Evolutionary conservation across 2,797 vertebrate genomes (phyloP).

Genomic region (Protosalanx chinensis): DNA sequence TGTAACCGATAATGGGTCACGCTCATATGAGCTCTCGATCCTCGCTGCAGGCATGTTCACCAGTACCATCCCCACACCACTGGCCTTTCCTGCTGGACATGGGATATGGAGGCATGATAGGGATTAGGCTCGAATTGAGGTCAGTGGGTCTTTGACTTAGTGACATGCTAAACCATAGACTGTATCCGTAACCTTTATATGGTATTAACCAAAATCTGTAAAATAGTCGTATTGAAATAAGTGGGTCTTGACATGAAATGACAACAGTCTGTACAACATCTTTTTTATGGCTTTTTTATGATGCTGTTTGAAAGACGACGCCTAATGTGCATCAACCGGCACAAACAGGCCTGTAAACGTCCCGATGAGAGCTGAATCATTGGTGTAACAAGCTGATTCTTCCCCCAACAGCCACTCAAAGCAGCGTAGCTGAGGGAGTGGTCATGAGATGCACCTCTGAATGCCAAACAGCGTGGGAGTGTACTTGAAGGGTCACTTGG

Average conservation of each 20-base stretch:
- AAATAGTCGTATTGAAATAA: not conserved
- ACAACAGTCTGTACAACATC: no score
- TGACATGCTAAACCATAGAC: constrained; percentile 46
- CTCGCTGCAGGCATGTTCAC: not conserved
- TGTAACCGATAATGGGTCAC: constrained; percentile 51
- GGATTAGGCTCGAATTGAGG: constrained; percentile 40
- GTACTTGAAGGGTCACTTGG: constrained; percentile 37
- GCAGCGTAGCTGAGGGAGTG: constrained; percentile 23
- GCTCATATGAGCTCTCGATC: constrained; percentile 28
- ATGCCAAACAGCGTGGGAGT: constrained; percentile 50
- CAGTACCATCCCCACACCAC: not conserved
- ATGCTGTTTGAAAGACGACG: not conserved
- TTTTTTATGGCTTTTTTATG: no score
- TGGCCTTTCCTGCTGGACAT: not conserved
- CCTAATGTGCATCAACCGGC: not conserved
- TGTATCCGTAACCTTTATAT: constrained; percentile 16
- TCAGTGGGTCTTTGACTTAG: constrained; percentile 47
- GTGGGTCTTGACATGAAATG: not conserved
- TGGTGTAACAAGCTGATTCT: constrained; percentile 8
- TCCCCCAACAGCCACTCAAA: constrained; percentile 28
- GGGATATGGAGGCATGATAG: not conserved
- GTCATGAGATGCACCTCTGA: constrained; percentile 43
- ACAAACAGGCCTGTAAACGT: not conserved
- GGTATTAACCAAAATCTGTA: constrained; percentile 20
- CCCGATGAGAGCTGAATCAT: not conserved